Evolutionary conservation across 2,888 invertebrate species (phyloP).

Genomic region (Brassicogethes aeneus): DNA sequence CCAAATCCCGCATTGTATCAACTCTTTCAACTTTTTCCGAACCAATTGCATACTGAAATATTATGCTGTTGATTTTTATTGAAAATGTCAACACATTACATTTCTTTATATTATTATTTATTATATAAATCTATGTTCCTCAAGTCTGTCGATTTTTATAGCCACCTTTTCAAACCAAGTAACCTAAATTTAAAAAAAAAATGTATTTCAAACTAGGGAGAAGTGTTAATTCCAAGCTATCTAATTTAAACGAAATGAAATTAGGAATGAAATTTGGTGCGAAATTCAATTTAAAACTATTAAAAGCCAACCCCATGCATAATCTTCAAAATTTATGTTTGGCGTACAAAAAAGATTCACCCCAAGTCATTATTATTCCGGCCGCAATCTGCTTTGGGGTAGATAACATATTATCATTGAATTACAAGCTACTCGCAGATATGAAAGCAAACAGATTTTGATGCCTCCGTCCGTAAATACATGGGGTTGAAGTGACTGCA

Average conservation of each 20-base stretch:
- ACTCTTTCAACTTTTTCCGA: too few relatives aligned
- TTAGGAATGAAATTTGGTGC: background rate
- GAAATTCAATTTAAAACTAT: conserved; percentile 1
- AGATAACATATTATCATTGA: conserved; percentile 36
- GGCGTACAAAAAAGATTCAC: conserved; percentile 25
- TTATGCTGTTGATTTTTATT: too few relatives aligned
- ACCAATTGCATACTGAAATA: too few relatives aligned
- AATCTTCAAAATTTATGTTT: conserved; percentile 27
- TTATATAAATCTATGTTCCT: too few relatives aligned
- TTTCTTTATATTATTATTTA: too few relatives aligned
- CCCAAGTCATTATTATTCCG: conserved; percentile 29
- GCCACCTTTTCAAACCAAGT: too few relatives aligned
- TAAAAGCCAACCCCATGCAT: conserved; percentile 8
- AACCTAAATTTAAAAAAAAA: too few relatives aligned
- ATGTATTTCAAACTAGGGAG: too few relatives aligned
- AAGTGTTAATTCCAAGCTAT: too few relatives aligned
- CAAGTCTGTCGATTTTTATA: too few relatives aligned
- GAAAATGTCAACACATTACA: too few relatives aligned
- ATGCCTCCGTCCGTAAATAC: background rate
- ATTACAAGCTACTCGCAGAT: conserved; percentile 31
- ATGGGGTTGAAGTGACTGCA: background rate
- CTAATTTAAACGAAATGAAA: background rate
- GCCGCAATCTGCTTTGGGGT: conserved; percentile 34
- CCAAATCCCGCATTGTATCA: too few relatives aligned
- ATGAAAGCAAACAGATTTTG: conserved; percentile 27